Evolutionary conservation across 2,797 vertebrate genomes (phyloP).

Genomic region (Chaunax sp.): DNA sequence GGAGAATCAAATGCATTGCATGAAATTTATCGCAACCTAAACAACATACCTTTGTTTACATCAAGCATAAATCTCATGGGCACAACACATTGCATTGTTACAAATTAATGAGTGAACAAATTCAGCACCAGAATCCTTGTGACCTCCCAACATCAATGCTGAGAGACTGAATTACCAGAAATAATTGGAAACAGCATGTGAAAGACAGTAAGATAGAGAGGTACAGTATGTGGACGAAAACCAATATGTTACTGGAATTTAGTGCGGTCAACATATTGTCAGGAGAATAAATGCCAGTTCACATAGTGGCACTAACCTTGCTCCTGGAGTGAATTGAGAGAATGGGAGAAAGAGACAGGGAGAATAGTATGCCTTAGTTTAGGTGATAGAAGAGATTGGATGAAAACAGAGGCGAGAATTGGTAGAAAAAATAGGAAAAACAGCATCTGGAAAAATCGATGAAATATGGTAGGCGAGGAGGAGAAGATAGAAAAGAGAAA

Average conservation of each 20-base stretch:
- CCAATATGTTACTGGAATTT: not conserved
- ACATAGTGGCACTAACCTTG: slow-evolving; percentile 1
- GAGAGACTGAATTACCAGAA: slow-evolving; percentile 12
- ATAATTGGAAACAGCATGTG: slow-evolving; percentile 20
- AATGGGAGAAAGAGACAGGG: slow-evolving; percentile 1
- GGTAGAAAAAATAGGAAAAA: not conserved
- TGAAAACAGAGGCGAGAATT: slow-evolving; percentile 1
- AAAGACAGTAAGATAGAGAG: not conserved
- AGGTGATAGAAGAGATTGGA: slow-evolving; percentile 7
- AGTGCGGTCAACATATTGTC: slow-evolving; percentile 9
- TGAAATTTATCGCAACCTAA: not conserved
- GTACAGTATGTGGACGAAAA: not conserved
- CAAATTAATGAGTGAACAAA: slow-evolving; percentile 16
- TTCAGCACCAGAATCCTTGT: slow-evolving; percentile 6
- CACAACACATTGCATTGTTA: not conserved
- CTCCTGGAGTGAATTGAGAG: not conserved
- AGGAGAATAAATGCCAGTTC: slow-evolving; percentile 30
- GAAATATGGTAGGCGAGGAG: not conserved
- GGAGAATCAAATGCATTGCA: not conserved
- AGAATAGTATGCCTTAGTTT: slow-evolving; percentile 3
- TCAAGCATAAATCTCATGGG: slow-evolving; percentile 1
- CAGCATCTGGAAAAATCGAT: slow-evolving; percentile 12
- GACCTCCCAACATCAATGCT: not conserved
- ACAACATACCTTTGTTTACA: not conserved
- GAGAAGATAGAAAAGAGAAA: slow-evolving; percentile 8